Evolutionary conservation across 2,113 vertebrate genomes (phyloP).

Genomic region (Drymodes brunneopygia): DNA sequence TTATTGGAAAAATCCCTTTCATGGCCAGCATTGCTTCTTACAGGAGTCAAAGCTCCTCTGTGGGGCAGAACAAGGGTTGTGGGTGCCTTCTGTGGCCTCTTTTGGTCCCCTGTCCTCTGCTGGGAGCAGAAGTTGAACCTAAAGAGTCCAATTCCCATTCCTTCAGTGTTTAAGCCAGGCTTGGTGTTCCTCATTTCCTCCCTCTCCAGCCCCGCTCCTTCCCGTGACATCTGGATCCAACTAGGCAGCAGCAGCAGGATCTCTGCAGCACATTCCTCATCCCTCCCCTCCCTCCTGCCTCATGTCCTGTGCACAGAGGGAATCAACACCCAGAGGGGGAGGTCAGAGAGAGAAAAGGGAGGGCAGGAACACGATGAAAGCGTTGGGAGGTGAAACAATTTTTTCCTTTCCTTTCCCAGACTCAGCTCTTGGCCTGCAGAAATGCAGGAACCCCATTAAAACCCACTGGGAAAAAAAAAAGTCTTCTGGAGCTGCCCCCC

Average conservation of each 20-base stretch:
- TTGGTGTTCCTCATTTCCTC: background rate
- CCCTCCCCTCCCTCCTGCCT: conserved; percentile 10
- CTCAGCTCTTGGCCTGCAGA: background rate
- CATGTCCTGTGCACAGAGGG: background rate
- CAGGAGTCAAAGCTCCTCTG: background rate
- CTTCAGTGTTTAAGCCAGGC: background rate
- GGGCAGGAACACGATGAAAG: background rate
- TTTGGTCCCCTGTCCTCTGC: background rate
- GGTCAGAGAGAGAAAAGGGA: background rate
- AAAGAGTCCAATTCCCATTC: rapidly evolving
- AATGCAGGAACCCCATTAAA: background rate
- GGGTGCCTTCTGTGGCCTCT: background rate
- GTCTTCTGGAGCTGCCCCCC: background rate
- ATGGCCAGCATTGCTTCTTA: background rate
- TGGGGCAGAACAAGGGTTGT: background rate
- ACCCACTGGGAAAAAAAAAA: background rate
- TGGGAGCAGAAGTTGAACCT: background rate
- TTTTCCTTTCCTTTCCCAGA: background rate
- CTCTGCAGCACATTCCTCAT: conserved; percentile 39
- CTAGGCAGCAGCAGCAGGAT: conserved; percentile 42
- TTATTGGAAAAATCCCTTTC: background rate
- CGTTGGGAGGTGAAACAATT: background rate
- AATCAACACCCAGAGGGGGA: background rate
- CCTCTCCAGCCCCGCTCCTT: background rate
- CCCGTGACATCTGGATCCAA: conserved; percentile 73